Conservation (phyloP, 2,888 invertebrate species). For the Drosophila falleni region DNA sequence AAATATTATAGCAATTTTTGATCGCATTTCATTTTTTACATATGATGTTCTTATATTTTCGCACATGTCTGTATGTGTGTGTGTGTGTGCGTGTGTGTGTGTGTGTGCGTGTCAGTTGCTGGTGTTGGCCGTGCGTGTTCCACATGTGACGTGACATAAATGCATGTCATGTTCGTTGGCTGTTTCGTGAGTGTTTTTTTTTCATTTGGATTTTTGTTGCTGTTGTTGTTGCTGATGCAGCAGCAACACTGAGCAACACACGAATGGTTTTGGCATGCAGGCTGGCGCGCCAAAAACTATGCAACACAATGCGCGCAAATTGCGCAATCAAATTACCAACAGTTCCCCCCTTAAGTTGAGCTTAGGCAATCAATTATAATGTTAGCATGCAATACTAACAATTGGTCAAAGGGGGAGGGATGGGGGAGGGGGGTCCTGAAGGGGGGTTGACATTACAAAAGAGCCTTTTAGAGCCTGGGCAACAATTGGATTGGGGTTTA, state of each 20-base stretch:
- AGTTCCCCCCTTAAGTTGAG: constrained; percentile 41
- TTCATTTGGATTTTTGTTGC: constrained; percentile 7
- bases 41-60: too few species aligned
- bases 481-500: constrained; percentile 23
- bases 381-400: constrained; percentile 75
- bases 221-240: constrained; percentile 16
- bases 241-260: constrained; percentile 8
- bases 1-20: too few species aligned
- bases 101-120: constrained; percentile 31
- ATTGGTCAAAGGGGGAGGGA: constrained; percentile 49
- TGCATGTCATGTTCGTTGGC: constrained; percentile 83
- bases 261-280: constrained; percentile 35
- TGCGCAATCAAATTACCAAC: constrained; percentile 80
- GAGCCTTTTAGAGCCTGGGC: constrained; percentile 58
- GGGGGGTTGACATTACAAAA: constrained; percentile 61
- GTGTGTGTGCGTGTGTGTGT: constrained; percentile 4
- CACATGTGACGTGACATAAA: constrained; percentile 84
- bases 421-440: background rate
- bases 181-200: constrained; percentile 64
- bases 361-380: constrained; percentile 80
- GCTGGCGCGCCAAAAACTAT: constrained; percentile 79
- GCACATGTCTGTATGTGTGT: constrained; percentile 3
- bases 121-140: constrained; percentile 70
- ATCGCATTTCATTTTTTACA: too few species aligned
- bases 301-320: constrained; percentile 83